A percentile compares a stretch with the other conserved stretches of the same genome.
Evolutionary conservation across 1,140 invertebrate genomes (phyloP).

Genomic region (Drosophila nigromelanica): DNA sequence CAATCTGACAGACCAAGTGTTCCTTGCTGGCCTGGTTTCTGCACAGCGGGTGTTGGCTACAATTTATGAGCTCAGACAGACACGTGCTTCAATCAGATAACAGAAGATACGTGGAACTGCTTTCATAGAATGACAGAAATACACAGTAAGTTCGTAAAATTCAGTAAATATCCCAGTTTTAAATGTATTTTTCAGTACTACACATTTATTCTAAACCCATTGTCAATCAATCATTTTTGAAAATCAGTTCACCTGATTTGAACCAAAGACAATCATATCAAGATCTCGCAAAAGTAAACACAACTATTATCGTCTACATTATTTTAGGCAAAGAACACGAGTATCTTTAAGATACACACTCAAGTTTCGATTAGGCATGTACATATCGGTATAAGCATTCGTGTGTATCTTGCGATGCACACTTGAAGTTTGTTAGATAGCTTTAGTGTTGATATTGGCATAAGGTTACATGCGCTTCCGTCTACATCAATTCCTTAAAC

Average conservation of each 20-base stretch:
- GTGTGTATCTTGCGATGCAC: not conserved
- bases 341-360: conserved; percentile 22
- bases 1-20: conserved; percentile 30
- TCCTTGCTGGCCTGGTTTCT: conserved; percentile 8
- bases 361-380: not conserved
- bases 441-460: conserved; percentile 21
- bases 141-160: not conserved
- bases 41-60: conserved; percentile 1
- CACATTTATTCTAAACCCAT: too few species aligned
- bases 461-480: conserved; percentile 29
- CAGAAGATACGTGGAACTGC: conserved; percentile 3
- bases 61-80: conserved; percentile 38
- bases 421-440: conserved; percentile 1
- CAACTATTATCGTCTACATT: not conserved
- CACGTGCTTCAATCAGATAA: conserved; percentile 32
- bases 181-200: not conserved
- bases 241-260: not conserved
- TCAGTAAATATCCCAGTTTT: not conserved
- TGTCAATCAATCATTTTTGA: not conserved
- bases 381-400: too few species aligned
- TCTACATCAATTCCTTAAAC: conserved; percentile 24
- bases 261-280: too few species aligned
- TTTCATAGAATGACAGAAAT: not conserved
- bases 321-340: not conserved
- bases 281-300: not conserved